Conservation (phyloP, 2,888 invertebrate genomes). For the Spodoptera picta region DNA sequence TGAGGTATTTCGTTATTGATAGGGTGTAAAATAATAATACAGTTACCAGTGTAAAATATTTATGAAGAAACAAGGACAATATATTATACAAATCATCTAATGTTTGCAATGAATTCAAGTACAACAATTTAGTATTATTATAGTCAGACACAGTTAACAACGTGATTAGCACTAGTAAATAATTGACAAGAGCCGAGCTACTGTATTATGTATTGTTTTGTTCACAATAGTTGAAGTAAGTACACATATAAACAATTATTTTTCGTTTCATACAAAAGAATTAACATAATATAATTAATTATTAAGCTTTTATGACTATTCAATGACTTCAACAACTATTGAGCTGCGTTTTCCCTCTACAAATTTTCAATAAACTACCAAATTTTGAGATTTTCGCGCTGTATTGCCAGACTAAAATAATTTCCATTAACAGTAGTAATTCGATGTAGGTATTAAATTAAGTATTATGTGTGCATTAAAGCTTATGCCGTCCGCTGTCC, state of each 20-base stretch:
- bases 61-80: constrained; percentile 88
- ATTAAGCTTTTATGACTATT: constrained; percentile 59
- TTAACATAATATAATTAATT: constrained; percentile 57
- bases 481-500: constrained; percentile 50
- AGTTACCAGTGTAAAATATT: constrained; percentile 82
- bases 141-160: constrained; percentile 74
- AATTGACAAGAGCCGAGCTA: constrained; percentile 78
- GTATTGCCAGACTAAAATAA: constrained; percentile 21
- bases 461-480: constrained; percentile 53
- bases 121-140: constrained; percentile 82
- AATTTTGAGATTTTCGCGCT: constrained; percentile 7
- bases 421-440: constrained; percentile 37
- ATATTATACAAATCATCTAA: constrained; percentile 85
- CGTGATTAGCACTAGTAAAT: constrained; percentile 74
- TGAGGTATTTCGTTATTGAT: too few species aligned
- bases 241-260: constrained; percentile 55
- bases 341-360: constrained; percentile 44
- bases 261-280: constrained; percentile 45
- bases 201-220: constrained; percentile 57
- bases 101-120: constrained; percentile 83
- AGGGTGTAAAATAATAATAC: constrained; percentile 60
- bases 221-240: constrained; percentile 56
- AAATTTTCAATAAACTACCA: constrained; percentile 43
- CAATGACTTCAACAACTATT: constrained; percentile 56
- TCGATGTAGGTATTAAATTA: constrained; percentile 44